Evolutionary conservation across 2,888 invertebrate genomes (phyloP), one percentile per base, ranked within the genome.

Genomic region (Pseudococcus jackbeardsleyi): DNA sequence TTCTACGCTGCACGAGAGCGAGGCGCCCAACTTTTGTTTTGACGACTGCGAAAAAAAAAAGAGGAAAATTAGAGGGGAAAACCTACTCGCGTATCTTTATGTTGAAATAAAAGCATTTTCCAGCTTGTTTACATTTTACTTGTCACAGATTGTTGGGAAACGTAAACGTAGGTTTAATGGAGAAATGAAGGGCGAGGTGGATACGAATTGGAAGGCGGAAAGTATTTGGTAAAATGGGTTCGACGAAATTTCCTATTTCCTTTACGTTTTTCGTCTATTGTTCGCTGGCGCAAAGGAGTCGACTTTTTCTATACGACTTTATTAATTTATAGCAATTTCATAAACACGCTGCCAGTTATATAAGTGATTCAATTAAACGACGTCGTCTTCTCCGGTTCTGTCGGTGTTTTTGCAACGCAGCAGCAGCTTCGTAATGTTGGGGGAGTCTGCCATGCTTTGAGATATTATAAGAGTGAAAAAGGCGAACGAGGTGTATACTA

Each of bases 161-260:
- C 42, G 42, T 42, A 42, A 82, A n/a, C 33, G 72, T 72, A 72
- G 9, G 19, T 82, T 82, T 9, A 72, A 46, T n/a, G 46, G 19
- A 46, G 22, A 46, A 82, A 46, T 46, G 46, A 82, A 82, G 42
- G 72, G 72, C 33, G 26, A 42, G 42, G 42, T 42, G 42, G 3
- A 7, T 26, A 33, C 7, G 72, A 72, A 72, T 72, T 17, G 68
- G 26, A 72, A 72, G 72, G 72, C 33, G 33, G 33, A 72, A 72
- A 72, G 33, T 64, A 72, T 72, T 26, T 17, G 72, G 33, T 72
- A 19, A 46, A 82, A n/a, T 46, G 79, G 19, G 19, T 46, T 82
- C 42, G 42, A 46, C 79, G n/a, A 82, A 82, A 82, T 82, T 82
- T 82, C 46, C 79, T 46, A 82, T 82, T 82, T 82, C 79, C 79